Evolutionary conservation across 2,113 vertebrate genomes (phyloP).

Genomic region (Limanda limanda): DNA sequence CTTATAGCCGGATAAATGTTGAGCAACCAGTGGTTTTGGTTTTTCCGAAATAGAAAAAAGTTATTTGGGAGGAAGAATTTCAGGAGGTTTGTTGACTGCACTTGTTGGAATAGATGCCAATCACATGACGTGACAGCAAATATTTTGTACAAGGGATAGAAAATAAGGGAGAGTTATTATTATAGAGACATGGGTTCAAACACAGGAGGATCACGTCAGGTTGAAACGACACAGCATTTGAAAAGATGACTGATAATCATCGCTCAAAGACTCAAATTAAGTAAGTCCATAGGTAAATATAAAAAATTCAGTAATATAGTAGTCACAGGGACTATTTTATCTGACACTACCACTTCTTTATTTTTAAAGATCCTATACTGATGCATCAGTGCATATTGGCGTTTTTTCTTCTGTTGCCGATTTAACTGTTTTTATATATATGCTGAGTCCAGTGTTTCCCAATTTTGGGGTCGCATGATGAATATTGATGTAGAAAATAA

Average conservation of each 20-base stretch:
- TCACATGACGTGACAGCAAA: constrained; percentile 14
- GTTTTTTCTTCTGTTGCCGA: too few relatives aligned
- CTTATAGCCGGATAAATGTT: constrained; percentile 48
- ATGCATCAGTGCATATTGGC: too few relatives aligned
- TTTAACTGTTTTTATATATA: too few relatives aligned
- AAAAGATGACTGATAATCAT: constrained; percentile 12
- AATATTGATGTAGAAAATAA: too few relatives aligned
- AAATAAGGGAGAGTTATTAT: neutral
- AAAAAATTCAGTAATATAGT: neutral
- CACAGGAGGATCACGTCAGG: constrained; percentile 19
- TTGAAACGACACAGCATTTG: neutral
- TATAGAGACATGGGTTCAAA: neutral
- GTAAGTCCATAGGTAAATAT: neutral
- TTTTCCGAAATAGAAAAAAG: constrained; percentile 24
- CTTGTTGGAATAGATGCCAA: constrained; percentile 14
- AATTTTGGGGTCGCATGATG: too few relatives aligned
- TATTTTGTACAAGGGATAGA: neutral
- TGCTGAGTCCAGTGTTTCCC: too few relatives aligned
- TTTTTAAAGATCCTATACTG: too few relatives aligned
- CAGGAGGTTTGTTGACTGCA: neutral
- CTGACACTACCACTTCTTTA: too few relatives aligned
- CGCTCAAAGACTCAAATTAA: neutral
- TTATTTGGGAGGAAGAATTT: constrained; percentile 4
- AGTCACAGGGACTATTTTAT: neutral
- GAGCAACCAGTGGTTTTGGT: constrained; percentile 33